Base-by-base conservation (phyloP, 2,113 vertebrate species). In the Falco punctatus region DNA sequence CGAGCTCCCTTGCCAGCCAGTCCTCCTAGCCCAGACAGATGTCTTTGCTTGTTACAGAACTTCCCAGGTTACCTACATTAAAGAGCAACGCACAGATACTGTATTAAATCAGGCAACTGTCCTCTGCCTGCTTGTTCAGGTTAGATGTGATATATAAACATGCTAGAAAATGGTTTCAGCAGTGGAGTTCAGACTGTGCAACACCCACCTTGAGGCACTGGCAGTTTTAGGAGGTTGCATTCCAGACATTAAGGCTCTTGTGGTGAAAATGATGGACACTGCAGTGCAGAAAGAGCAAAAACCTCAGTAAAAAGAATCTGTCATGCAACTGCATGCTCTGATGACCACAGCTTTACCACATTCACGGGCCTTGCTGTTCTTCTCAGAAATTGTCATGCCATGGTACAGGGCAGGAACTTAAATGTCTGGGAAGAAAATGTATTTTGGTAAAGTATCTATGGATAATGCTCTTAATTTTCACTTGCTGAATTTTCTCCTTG, bases 191-290 rank as follows among this genome's bases (percentile, higher is more conserved):
- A 80, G 13, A 2, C 74, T 72, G 65, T 74, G 79, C 7, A 9
- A 85, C 87, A 67, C 78, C 84, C 87, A 94, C 87, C 90, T 96
- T 54, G 79, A 93, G 86, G 58, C 85, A 66, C 0, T 80, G 78
- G 90, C 90, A 66, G 67, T 71, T 96, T 88, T 80, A 90, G 90
- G 78, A 97, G 92, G 74, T 57, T 82, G 74, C 90, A 82, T 97
- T 96, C 93, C 94, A 96, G 81, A 90, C 44, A 11, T 79, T 32
- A 86, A 86, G 21, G 54, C 80, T 95, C 67, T 94, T 87, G 51
- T 32, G 42, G 71, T 92, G 77, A 90, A 92, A 93, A 91, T 81
- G 44, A 74, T 70, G 90, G 71, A 70, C 82, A 17, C 59, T 62
- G 46, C 57, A 24, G 22, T 58, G 49, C 44, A 81, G 77, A 90